phyloP scores from a whole-genome alignment of 2,113 vertebrate genomes.

The Callocephalon fimbriatum region DNA sequence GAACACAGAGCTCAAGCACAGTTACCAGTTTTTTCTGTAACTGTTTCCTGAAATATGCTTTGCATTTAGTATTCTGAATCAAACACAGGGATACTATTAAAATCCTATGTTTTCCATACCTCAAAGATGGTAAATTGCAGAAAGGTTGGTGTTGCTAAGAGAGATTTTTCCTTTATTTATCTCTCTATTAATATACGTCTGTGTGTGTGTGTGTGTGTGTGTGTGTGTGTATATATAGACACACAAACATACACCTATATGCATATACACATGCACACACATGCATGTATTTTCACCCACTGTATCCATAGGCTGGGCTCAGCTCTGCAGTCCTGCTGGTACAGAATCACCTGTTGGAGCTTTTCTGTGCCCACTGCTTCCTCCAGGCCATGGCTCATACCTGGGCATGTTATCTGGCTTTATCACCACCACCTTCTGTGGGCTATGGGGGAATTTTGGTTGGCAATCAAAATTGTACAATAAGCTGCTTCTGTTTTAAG shows the following conservation, averaged over 20 bases:
- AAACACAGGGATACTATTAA: slow-evolving; percentile 46
- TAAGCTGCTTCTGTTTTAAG: background rate
- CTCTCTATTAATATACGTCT: background rate
- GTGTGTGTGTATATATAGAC: background rate
- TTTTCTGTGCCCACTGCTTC: background rate
- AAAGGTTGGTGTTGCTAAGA: background rate
- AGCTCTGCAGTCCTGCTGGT: background rate
- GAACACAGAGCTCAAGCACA: slow-evolving; percentile 17
- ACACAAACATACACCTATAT: accelerated
- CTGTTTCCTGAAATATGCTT: slow-evolving; percentile 69
- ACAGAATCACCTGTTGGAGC: background rate
- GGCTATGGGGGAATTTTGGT: background rate
- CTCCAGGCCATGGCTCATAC: background rate
- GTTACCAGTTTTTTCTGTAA: slow-evolving; percentile 48
- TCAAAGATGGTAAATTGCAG: background rate
- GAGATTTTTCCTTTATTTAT: background rate
- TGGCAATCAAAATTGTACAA: background rate
- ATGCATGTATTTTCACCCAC: background rate
- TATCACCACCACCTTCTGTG: background rate
- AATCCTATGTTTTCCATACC: slow-evolving; percentile 22
- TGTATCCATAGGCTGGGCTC: background rate
- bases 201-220: background rate
- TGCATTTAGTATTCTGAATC: slow-evolving; percentile 42
- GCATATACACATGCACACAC: accelerated
- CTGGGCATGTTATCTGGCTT: background rate